Conservation (phyloP, 35 echinoderm and acorn worm species). For the Eucidaris tribuloides region DNA sequence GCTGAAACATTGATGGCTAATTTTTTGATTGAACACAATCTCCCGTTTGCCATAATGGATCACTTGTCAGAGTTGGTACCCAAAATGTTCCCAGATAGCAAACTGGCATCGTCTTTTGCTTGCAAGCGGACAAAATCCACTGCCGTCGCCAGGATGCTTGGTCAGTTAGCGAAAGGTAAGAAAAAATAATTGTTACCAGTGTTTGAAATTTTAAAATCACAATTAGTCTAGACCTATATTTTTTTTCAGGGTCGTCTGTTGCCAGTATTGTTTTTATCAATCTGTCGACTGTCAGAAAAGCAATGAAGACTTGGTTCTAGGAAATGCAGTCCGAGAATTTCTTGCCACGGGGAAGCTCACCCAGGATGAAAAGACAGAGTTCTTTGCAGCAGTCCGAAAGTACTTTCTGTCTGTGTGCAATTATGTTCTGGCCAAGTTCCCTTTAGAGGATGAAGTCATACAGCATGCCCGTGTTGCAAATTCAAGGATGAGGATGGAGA, state of each 20-base stretch:
- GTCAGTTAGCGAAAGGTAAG: conserved; percentile 19
- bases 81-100: conserved; percentile 17
- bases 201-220: neutral
- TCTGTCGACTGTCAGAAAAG: too few relatives aligned
- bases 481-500: too few relatives aligned
- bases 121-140: conserved; percentile 29
- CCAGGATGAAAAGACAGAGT: too few relatives aligned
- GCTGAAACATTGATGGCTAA: conserved; percentile 27
- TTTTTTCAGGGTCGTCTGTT: conserved; percentile 12
- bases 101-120: conserved; percentile 1
- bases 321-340: too few relatives aligned
- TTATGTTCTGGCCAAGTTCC: too few relatives aligned
- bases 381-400: too few relatives aligned
- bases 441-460: too few relatives aligned
- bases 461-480: too few relatives aligned
- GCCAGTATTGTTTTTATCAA: too few relatives aligned
- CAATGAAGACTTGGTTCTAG: too few relatives aligned
- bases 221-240: neutral
- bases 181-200: conserved; percentile 8
- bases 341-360: too few relatives aligned
- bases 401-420: too few relatives aligned
- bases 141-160: conserved; percentile 14
- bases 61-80: conserved; percentile 7
- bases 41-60: conserved; percentile 16
- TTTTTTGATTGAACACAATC: conserved; percentile 54